Evolutionary conservation across 92 coral and sea anemone species (phyloP).

Genomic region (Anthopleura xanthogrammica): DNA sequence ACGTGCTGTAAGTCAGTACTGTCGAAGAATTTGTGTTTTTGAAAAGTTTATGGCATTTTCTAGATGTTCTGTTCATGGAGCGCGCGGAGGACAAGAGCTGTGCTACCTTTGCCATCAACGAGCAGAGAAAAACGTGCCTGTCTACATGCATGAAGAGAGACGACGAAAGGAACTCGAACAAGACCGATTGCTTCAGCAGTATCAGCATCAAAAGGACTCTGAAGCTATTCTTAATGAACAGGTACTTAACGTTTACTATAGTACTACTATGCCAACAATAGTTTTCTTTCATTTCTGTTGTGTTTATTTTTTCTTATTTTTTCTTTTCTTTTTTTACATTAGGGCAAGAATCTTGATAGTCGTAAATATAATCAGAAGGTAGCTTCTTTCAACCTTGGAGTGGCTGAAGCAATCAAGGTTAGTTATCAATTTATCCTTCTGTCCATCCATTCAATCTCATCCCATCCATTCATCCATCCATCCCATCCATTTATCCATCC

Average conservation of each 20-base stretch:
- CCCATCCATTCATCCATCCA: too few species aligned
- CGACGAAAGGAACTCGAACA: conserved; percentile 78
- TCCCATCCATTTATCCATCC: too few species aligned
- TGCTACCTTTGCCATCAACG: conserved; percentile 98
- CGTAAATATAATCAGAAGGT: conserved; percentile 80
- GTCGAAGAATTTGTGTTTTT: too few species aligned
- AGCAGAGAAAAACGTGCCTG: conserved; percentile 83
- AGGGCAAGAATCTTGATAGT: conserved; percentile 77
- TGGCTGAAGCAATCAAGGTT: conserved; percentile 87
- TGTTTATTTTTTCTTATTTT: not conserved
- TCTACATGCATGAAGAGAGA: conserved; percentile 80
- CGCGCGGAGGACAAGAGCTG: conserved; percentile 94
- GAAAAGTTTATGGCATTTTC: not conserved
- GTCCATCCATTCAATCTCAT: not conserved
- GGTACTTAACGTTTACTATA: conserved; percentile 46
- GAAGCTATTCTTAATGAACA: conserved; percentile 81
- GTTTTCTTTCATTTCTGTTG: not conserved
- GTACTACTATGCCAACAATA: too few species aligned
- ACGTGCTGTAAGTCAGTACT: too few species aligned
- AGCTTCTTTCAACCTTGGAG: conserved; percentile 97
- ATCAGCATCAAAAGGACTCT: conserved; percentile 89
- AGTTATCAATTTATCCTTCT: not conserved
- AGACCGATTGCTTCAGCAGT: conserved; percentile 87
- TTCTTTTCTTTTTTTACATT: not conserved
- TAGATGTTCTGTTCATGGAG: conserved; percentile 60